Conservation (phyloP, 1,140 invertebrate species). For the Polypedilum pembai region DNA sequence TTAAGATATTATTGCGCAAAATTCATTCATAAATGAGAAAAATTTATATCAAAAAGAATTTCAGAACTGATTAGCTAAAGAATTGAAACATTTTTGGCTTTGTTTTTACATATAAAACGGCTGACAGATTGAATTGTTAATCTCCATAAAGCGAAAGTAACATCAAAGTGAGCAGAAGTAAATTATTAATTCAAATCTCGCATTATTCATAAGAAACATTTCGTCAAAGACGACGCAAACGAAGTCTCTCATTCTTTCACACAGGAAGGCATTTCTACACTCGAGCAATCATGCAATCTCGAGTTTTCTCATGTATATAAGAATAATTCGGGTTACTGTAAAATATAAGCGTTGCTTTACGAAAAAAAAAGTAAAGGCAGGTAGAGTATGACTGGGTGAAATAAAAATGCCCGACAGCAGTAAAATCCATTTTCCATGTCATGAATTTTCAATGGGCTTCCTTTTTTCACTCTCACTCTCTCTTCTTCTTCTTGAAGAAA, state of each 20-base stretch:
- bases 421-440: constrained; percentile 15
- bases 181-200: not conserved
- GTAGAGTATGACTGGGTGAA: not conserved
- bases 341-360: not conserved
- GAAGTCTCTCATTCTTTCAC: not conserved
- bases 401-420: not conserved
- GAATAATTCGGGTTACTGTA: too few relatives aligned
- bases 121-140: too few relatives aligned
- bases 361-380: not conserved
- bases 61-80: too few relatives aligned
- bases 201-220: not conserved
- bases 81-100: too few relatives aligned
- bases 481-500: not conserved
- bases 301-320: too few relatives aligned
- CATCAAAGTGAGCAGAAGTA: not conserved
- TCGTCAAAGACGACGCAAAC: not conserved
- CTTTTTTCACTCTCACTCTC: too few relatives aligned
- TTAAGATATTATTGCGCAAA: too few relatives aligned
- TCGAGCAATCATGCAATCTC: not conserved
- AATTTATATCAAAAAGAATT: too few relatives aligned
- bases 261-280: not conserved
- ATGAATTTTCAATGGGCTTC: not conserved
- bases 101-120: too few relatives aligned
- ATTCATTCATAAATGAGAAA: too few relatives aligned
- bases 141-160: not conserved